A percentile compares a stretch with the other conserved stretches of the same genome.
Conservation (phyloP, 2,888 invertebrate genomes). For the Cosmia trapezina region DNA sequence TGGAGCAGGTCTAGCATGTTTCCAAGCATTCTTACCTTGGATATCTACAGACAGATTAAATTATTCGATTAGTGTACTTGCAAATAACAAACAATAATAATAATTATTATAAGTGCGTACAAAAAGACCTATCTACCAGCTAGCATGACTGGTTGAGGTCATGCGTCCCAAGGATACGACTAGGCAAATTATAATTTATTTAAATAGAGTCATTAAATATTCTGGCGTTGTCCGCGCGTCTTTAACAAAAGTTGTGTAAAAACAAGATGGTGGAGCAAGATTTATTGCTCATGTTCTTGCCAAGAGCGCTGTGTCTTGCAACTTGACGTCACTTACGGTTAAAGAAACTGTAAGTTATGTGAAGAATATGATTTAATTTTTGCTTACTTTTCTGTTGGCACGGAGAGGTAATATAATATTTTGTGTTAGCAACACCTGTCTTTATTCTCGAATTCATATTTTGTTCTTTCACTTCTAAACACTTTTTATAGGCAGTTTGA, state of each 20-base stretch:
- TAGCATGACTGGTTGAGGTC: neutral
- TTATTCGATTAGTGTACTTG: neutral
- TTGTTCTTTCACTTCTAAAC: neutral
- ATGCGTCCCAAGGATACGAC: slow-evolving; percentile 36
- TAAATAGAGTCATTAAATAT: slow-evolving; percentile 63
- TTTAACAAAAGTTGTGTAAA: slow-evolving; percentile 65
- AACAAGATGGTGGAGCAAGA: slow-evolving; percentile 62
- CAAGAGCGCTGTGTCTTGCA: slow-evolving; percentile 53
- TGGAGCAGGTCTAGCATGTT: too few species aligned
- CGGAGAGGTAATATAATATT: neutral
- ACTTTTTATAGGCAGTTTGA: neutral
- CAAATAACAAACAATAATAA: neutral
- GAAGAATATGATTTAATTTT: slow-evolving; percentile 45
- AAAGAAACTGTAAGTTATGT: slow-evolving; percentile 55
- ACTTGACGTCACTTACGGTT: slow-evolving; percentile 59
- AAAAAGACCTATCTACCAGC: neutral
- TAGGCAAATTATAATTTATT: slow-evolving; percentile 63
- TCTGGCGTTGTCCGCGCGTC: slow-evolving; percentile 58
- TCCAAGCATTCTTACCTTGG: too few species aligned
- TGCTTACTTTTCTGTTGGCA: slow-evolving; percentile 18
- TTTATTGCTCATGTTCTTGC: slow-evolving; percentile 61
- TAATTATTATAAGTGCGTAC: slow-evolving; percentile 4
- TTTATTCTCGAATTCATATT: neutral
- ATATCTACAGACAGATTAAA: neutral
- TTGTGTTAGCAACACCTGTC: neutral